These are phyloP conservation scores for Cephalopholis sonnerati DNA, from an alignment of 2,113 vertebrate species.

Conservation along the genomic window DNA sequence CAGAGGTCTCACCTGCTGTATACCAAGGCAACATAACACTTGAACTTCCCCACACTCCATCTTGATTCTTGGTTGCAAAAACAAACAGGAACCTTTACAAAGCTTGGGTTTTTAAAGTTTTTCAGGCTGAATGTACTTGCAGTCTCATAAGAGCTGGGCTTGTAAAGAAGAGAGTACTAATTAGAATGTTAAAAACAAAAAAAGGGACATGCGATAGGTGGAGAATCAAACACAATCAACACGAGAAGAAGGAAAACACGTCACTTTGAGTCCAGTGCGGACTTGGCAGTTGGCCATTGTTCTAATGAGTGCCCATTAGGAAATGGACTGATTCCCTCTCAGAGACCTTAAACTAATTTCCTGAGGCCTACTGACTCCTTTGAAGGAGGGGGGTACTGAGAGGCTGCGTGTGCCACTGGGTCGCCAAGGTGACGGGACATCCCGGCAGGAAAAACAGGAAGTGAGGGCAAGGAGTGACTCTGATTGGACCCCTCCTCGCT, in stretches of 20 bases:
- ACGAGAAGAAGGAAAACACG: constrained; percentile 40
- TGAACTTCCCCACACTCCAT: rapidly evolving
- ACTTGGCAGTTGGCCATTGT: constrained; percentile 70
- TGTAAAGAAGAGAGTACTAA: not conserved
- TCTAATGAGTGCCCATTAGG: constrained; percentile 80
- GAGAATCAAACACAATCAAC: constrained; percentile 53
- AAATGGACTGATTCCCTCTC: constrained; percentile 80
- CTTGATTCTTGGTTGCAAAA: not conserved
- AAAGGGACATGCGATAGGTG: not conserved
- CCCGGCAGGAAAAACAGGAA: constrained; percentile 85
- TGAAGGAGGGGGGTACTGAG: constrained; percentile 74
- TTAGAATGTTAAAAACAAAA: constrained; percentile 12
- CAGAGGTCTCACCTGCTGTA: not conserved
- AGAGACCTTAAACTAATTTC: constrained; percentile 84
- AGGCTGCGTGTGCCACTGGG: constrained; percentile 78
- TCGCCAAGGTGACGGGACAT: constrained; percentile 75
- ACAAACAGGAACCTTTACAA: not conserved
- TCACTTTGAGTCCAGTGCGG: constrained; percentile 38
- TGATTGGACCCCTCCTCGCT: constrained; percentile 84
- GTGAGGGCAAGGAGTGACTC: constrained; percentile 70
- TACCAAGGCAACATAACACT: not conserved
- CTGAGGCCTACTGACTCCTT: constrained; percentile 74
- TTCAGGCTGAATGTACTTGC: not conserved
- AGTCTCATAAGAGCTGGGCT: not conserved
- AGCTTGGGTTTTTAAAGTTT: not conserved